These are phyloP conservation scores for Drosophila malerkotliana DNA, from an alignment of 1,140 invertebrate genomes.

Conservation along the genomic window DNA sequence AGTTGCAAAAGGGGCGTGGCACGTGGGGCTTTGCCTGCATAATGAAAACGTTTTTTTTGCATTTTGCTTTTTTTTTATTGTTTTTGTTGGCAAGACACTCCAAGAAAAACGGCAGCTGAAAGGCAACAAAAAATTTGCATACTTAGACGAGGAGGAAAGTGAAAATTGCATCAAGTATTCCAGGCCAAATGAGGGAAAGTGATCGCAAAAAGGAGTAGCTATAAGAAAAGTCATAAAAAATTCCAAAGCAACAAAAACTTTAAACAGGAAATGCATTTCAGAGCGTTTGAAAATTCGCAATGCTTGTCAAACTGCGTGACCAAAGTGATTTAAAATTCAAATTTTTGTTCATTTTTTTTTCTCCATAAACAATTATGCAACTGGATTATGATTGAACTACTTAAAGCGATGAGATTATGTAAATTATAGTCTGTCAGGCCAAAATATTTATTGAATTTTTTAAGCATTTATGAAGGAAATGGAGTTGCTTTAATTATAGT, in stretches of 20 bases:
- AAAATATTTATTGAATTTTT: constrained; percentile 25
- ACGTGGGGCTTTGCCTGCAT: constrained; percentile 59
- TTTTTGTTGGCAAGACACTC: not conserved
- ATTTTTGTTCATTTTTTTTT: constrained; percentile 2
- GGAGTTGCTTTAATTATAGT: not conserved
- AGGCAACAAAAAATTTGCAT: constrained; percentile 65
- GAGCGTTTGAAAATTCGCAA: constrained; percentile 58
- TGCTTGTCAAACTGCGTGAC: constrained; percentile 56
- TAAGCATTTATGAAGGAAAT: not conserved
- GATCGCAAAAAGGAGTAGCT: constrained; percentile 23
- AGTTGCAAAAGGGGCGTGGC: constrained; percentile 53
- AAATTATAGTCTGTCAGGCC: constrained; percentile 4
- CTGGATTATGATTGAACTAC: constrained; percentile 36
- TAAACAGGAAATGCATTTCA: constrained; percentile 57
- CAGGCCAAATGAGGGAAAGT: constrained; percentile 63
- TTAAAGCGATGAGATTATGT: constrained; percentile 31
- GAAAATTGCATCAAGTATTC: constrained; percentile 75
- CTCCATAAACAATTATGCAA: constrained; percentile 23
- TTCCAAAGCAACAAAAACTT: constrained; percentile 18
- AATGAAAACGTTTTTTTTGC: constrained; percentile 61
- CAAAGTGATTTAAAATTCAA: constrained; percentile 36
- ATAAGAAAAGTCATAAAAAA: constrained; percentile 1
- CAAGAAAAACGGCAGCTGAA: constrained; percentile 49
- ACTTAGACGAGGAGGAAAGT: constrained; percentile 63
- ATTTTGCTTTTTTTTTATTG: not conserved